Conservation (phyloP, 2,888 invertebrate species). For the Aproaerema taeniolella region DNA sequence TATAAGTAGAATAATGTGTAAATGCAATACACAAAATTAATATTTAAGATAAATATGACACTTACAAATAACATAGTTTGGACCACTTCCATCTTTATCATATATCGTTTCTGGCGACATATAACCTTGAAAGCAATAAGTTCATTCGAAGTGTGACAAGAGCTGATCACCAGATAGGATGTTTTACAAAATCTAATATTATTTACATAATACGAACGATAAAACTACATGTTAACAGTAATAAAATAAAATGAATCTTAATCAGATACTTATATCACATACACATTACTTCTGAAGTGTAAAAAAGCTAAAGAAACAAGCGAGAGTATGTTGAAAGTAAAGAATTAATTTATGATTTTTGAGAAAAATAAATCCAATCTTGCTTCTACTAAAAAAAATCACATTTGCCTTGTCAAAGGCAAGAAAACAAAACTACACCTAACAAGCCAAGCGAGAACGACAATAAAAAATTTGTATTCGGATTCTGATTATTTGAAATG, state of each 20-base stretch:
- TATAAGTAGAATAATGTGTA: constrained; percentile 28
- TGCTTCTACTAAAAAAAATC: constrained; percentile 8
- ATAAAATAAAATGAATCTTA: constrained; percentile 62
- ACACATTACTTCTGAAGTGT: constrained; percentile 50
- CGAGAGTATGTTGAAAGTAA: constrained; percentile 43
- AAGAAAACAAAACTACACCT: too few relatives aligned
- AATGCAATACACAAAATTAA: constrained; percentile 22
- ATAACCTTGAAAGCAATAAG: constrained; percentile 9
- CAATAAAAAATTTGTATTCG: too few relatives aligned
- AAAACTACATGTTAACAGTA: constrained; percentile 54
- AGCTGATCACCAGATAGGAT: constrained; percentile 37
- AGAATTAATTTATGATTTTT: constrained; percentile 23
- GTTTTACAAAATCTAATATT: constrained; percentile 58
- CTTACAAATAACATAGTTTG: constrained; percentile 26
- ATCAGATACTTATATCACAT: constrained; percentile 67
- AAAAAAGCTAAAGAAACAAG: constrained; percentile 38
- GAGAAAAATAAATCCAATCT: too few relatives aligned
- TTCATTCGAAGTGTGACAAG: constrained; percentile 9
- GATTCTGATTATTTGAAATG: too few relatives aligned
- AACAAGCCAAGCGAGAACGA: too few relatives aligned
- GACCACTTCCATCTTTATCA: constrained; percentile 21
- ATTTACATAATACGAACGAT: constrained; percentile 60
- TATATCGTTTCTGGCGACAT: constrained; percentile 14
- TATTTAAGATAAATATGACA: constrained; percentile 12
- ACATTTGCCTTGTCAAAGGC: not conserved